Base-by-base conservation (phyloP, 2,888 invertebrate species). In the Aphidoletes aphidimyza region DNA sequence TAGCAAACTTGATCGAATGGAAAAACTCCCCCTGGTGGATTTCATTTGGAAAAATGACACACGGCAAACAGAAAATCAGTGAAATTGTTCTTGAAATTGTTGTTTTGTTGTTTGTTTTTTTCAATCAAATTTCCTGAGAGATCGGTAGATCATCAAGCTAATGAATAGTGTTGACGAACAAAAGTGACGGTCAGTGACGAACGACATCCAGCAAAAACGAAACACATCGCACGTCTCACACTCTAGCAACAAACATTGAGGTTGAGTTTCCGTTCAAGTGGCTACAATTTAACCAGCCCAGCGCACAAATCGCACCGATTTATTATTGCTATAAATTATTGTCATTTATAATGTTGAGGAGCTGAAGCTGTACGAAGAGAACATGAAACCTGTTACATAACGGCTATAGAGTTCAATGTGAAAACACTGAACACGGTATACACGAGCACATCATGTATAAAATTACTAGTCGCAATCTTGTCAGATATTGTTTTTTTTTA, bases 301-400 rank as follows among this genome's bases (percentile, higher is more conserved):
- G 17, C 17, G 19, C 78, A 78, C 78, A 36, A 81, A 81, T 37
- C 81, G 19, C 81, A 37, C 22, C n/a, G 81, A 81, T 81, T 81
- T 81, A 81, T 81, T 37, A 81, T 81, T 81, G 81, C 81, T 37
- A 81, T 81, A 81, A 81, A 81, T 81, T 81, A 81, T 81, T 81
- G 37, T 81, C 81, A 81, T 81, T n/a, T 37, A 81, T 37, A 36
- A n/a, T 36, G 34, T 59, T 9, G 30, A 34, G 6, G 78, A 5
- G 81, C 37, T n/a, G n/a, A n/a, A n/a, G n/a, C n/a, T n/a, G 37
- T n/a, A 37, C 81, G n/a, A n/a, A 81, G 81, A 9, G 81, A 81
- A 81, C 81, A 81, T 37, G n/a, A 37, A 81, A 36, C 81, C 37
- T 81, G 81, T 81, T 81, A 81, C 81, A 37, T 81, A 69, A 69